phyloP scores from a whole-genome alignment of 2,888 invertebrate species.

The Deilephila elpenor region DNA sequence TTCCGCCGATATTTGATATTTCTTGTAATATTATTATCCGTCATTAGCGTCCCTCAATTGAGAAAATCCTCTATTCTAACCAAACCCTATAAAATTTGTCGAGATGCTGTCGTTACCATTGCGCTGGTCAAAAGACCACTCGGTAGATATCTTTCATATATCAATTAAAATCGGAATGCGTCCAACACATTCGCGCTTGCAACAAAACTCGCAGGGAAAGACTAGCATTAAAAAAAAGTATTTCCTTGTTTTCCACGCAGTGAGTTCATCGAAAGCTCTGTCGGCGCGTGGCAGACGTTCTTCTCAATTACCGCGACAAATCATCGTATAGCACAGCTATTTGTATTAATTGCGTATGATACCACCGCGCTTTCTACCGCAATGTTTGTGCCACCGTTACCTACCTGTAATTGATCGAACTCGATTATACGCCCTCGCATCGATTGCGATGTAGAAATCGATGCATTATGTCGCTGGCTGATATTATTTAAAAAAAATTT shows the following conservation, averaged over 20 bases:
- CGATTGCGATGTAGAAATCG: conserved; percentile 18
- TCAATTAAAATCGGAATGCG: too few species aligned
- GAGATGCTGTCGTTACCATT: too few species aligned
- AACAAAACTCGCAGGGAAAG: not conserved
- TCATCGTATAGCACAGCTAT: not conserved
- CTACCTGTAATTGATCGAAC: conserved; percentile 18
- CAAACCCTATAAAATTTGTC: too few species aligned
- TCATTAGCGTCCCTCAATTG: too few species aligned
- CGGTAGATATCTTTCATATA: too few species aligned
- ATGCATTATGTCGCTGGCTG: not conserved
- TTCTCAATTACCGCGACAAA: conserved; percentile 22
- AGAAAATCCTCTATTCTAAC: too few species aligned
- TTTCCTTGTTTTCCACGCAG: not conserved
- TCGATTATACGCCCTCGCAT: conserved; percentile 6
- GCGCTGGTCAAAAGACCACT: too few species aligned
- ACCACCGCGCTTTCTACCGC: conserved; percentile 19
- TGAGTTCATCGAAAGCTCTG: conserved; percentile 3
- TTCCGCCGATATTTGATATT: too few species aligned
- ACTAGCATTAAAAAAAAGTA: not conserved
- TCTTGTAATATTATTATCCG: too few species aligned
- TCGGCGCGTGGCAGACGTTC: conserved; percentile 17
- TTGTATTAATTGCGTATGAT: conserved; percentile 10
- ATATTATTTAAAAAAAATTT: too few species aligned
- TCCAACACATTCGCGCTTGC: too few species aligned
- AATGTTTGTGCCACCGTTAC: conserved; percentile 12